Base-by-base conservation (phyloP, 2,888 invertebrate genomes). In the Romanomermis culicivorax region DNA sequence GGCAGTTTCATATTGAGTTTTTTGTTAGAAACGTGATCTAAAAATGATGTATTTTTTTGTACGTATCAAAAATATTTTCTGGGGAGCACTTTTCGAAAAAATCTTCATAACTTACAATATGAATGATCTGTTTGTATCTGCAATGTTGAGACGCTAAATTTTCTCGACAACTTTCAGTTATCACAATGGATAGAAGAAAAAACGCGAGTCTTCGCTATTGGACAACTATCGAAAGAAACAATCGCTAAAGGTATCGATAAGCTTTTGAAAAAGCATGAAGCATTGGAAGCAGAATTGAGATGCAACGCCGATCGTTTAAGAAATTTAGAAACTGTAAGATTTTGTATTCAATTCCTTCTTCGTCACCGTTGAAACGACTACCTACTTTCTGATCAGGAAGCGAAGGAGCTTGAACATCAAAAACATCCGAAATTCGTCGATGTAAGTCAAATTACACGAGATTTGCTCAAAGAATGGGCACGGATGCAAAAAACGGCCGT, bases 161-260 rank as follows among this genome's bases (percentile, higher is more conserved):
- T n/a, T n/a, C n/a, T n/a, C n/a, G n/a, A n/a, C n/a, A n/a, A n/a
- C n/a, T 58, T 62, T 1, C 60, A 71, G 71, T 72, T 91, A 11
- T 78, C 81, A 51, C 77, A 78, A 1, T 95, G 93, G 93, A 80
- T 95, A 56, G 77, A 80, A 26, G 91, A 91, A 65, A 95, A 95
- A 72, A 79, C 82, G 53, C 81, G 82, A 67, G 84, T 85, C 0
- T 89, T 89, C 0, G 80, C 81, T 1, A 91, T 93, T 64, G n/a
- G n/a, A n/a, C 88, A 91, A 70, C 87, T 83, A 58, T 91, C 89
- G 71, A 76, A 86, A 23, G 54, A 54, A 20, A 29, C 29, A 27
- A 4, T 29, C 2, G 7, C 11, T 36, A 7, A 36, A 45, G 61
- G 62, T 2, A 59, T 74, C 48, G 67, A 68, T 45, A 69, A 69